Percentiles rank a stretch among this genome's conserved stretches.
phyloP scores from a whole-genome alignment of 2,797 vertebrate species.

The Monodelphis domestica region DNA sequence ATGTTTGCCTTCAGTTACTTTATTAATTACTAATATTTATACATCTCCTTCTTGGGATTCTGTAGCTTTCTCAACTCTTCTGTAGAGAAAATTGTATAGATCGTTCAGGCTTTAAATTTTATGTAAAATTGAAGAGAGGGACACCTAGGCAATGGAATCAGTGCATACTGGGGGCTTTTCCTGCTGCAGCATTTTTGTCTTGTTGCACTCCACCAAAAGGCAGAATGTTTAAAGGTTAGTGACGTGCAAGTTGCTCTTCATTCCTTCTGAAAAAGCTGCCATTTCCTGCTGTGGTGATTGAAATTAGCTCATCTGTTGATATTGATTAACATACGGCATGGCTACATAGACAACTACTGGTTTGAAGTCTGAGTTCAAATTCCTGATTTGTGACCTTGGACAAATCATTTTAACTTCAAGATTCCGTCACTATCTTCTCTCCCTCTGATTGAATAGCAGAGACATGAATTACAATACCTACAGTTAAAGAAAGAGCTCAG shows the following conservation, averaged over 20 bases:
- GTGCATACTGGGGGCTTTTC: neutral
- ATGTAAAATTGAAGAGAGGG: constrained; percentile 24
- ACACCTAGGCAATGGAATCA: constrained; percentile 1
- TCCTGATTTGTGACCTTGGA: neutral
- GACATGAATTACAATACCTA: neutral
- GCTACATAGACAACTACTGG: neutral
- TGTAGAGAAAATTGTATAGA: neutral
- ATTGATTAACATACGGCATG: neutral
- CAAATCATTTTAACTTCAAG: neutral
- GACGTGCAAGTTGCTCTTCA: neutral
- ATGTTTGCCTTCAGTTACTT: neutral
- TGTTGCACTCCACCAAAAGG: neutral
- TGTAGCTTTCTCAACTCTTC: neutral
- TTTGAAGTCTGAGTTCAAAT: neutral
- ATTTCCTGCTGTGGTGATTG: neutral
- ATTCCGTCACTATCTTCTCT: neutral
- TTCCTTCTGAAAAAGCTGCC: constrained; percentile 15
- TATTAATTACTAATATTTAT: constrained; percentile 27
- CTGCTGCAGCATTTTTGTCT: neutral
- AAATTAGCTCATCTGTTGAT: neutral
- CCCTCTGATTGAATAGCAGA: neutral
- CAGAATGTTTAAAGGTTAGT: neutral
- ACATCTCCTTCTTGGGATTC: neutral
- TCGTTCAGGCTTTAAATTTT: constrained; percentile 24
- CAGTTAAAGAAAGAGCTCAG: neutral